Percentiles rank a stretch among this genome's conserved stretches.
Evolutionary conservation across 37 sponge, comb jelly and placozoan species (phyloP).

Genomic region (Ianthella basta): DNA sequence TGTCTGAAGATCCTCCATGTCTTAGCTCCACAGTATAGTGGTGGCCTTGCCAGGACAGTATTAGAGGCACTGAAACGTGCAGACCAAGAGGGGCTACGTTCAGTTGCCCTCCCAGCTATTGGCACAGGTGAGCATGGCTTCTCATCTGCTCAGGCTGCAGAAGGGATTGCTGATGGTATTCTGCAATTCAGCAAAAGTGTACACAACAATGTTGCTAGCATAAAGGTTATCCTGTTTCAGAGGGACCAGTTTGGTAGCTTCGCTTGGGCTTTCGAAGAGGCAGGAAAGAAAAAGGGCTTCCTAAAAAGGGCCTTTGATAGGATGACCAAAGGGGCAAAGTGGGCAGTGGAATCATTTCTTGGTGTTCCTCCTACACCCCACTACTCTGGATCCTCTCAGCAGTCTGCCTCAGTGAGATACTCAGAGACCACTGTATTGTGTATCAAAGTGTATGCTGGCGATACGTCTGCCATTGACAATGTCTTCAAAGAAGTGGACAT

Average conservation of each 20-base stretch:
- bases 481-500: neutral
- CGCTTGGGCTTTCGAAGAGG: neutral
- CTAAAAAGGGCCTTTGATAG: no score
- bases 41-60: neutral
- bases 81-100: neutral
- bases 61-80: neutral
- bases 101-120: slow-evolving; percentile 28
- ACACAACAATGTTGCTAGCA: neutral
- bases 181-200: neutral
- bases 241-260: neutral
- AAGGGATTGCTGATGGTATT: neutral
- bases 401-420: no score
- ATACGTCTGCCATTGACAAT: neutral
- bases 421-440: neutral
- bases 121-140: slow-evolving; percentile 14
- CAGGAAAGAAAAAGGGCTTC: neutral
- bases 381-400: no score
- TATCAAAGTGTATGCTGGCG: slow-evolving; percentile 18
- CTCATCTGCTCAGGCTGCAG: neutral
- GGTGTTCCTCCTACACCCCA: no score
- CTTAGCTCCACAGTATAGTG: neutral
- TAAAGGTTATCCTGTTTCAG: neutral
- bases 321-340: no score
- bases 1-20: slow-evolving; percentile 28
- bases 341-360: no score